Base-by-base conservation (phyloP, 2,113 vertebrate genomes). In the Penelope pileata region DNA sequence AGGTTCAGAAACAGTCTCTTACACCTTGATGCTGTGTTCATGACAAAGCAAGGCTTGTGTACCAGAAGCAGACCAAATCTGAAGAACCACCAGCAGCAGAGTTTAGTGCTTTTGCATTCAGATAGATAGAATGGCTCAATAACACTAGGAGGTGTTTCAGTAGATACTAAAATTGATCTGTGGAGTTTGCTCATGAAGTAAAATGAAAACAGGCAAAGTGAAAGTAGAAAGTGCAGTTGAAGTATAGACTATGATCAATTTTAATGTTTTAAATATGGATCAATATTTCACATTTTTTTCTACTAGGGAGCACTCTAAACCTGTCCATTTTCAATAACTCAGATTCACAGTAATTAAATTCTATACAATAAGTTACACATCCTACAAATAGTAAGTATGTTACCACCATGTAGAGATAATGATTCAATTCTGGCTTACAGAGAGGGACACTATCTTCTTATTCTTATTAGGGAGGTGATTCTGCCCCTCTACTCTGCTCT, bases 81-180 rank as follows among this genome's bases (percentile, higher is more conserved):
- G 27, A 32, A 88, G 69, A 56, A 9, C 17, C 2, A 10, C 4
- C 0, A 1, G 2, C 8, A 53, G 16, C 8, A 24, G 26, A 59
- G 8, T 74, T 58, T 53, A 47, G 43, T n/a, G 59, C 26, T 74
- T 88, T 6, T 23, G 13, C 21, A 19, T 51, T 27, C 27, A 58
- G 34, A 34, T 26, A 9, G 3, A 6, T 50, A 63, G 58, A 14
- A 13, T 64, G 40, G 5, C 18, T 64, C 19, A 5, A 19, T 9
- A n/a, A 54, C 8, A 50, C 6, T 12, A 42, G 9, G 17, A n/a
- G 58, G 62, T 8, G 3, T 51, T 80, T 76, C n/a, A 48, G 12
- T 26, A 15, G 9, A 7, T 29, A 26, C 0, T 3, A 42, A 77
- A 69, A 81, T 47, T 53, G 7, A 5, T n/a, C n/a, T 75, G 14